A percentile compares a stretch with the other conserved stretches of the same genome.
Conservation (phyloP, 1,140 invertebrate genomes). For the Wasmannia auropunctata region DNA sequence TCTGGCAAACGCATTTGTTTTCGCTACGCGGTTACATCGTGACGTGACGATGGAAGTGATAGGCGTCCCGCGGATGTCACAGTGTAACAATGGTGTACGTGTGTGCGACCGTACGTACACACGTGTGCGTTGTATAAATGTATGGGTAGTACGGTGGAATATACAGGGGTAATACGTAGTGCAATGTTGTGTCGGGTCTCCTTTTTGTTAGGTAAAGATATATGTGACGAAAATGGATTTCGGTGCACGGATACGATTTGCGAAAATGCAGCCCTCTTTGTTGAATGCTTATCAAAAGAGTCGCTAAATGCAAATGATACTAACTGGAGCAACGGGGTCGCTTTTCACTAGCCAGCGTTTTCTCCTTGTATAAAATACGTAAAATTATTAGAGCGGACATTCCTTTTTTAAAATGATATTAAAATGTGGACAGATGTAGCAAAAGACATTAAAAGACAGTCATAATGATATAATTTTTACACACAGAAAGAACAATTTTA, state of each 20-base stretch:
- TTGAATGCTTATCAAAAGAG: conserved; percentile 9
- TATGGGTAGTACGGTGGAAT: neutral
- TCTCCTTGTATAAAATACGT: neutral
- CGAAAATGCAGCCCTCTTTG: neutral
- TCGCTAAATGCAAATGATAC: neutral
- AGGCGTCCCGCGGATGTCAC: conserved; percentile 40
- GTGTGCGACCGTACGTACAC: neutral
- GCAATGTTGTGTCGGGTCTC: conserved; percentile 42
- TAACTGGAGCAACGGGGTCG: neutral
- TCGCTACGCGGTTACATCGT: conserved; percentile 51
- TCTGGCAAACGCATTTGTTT: conserved; percentile 57
- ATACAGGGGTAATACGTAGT: conserved; percentile 50
- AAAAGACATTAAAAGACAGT: neutral
- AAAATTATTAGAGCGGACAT: neutral
- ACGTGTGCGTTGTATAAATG: neutral
- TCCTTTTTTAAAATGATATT: neutral
- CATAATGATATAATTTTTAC: too few relatives aligned
- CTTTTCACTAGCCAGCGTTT: neutral
- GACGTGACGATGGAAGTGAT: conserved; percentile 58
- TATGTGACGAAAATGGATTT: conserved; percentile 42
- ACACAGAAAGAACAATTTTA: too few relatives aligned
- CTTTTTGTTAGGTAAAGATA: conserved; percentile 45
- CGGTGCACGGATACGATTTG: neutral
- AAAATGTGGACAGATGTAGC: neutral
- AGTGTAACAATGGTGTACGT: conserved; percentile 35